A percentile compares a stretch with the other conserved stretches of the same genome.
Evolutionary conservation across 2,888 invertebrate species (phyloP).

Genomic region (Aphrophora alni): DNA sequence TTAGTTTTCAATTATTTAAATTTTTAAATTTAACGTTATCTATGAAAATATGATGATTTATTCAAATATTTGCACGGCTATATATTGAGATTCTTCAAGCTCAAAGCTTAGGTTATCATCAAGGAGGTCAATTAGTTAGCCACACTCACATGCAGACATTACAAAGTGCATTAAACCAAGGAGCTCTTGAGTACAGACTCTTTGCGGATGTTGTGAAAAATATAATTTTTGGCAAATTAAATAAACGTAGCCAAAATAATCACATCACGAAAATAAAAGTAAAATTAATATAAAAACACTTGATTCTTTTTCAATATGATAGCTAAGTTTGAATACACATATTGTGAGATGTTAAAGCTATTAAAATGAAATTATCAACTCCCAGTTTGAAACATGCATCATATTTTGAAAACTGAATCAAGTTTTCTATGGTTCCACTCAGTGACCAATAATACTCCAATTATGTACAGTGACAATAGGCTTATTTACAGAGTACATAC

Average conservation of each 20-base stretch:
- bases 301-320: slow-evolving; percentile 22
- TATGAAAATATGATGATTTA: too few species aligned
- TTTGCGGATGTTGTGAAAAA: slow-evolving; percentile 28
- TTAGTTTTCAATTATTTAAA: too few species aligned
- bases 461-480: slow-evolving; percentile 39
- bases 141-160: too few species aligned
- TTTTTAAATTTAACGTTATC: too few species aligned
- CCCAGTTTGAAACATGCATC: too few species aligned
- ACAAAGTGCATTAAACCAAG: neutral
- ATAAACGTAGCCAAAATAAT: slow-evolving; percentile 44
- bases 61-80: too few species aligned
- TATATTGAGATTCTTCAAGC: too few species aligned
- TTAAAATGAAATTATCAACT: too few species aligned
- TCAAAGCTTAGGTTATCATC: too few species aligned
- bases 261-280: slow-evolving; percentile 43
- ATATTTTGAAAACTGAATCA: slow-evolving; percentile 30
- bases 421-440: slow-evolving; percentile 24
- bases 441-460: too few species aligned
- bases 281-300: slow-evolving; percentile 37
- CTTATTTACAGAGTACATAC: slow-evolving; percentile 36
- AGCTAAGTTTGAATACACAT: neutral
- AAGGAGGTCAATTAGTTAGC: too few species aligned
- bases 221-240: slow-evolving; percentile 34
- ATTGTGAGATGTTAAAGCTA: too few species aligned
- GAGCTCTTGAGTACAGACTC: slow-evolving; percentile 35